Conservation (phyloP, 1,140 invertebrate species). For the Temnothorax longispinosus region DNA sequence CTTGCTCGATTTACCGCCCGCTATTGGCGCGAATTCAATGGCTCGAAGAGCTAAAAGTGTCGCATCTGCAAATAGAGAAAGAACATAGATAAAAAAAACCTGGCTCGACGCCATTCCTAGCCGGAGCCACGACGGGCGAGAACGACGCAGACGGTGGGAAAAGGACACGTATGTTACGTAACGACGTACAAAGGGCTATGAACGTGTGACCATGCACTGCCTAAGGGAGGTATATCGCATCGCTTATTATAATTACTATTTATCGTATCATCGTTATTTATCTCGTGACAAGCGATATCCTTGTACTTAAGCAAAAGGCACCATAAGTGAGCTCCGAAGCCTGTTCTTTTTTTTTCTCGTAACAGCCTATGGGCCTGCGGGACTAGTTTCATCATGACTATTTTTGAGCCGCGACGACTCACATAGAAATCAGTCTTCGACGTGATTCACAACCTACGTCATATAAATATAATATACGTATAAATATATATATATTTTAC, state of each 20-base stretch:
- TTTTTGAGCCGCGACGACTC: conserved; percentile 78
- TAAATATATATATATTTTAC: conserved; percentile 25
- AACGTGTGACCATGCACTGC: conserved; percentile 44
- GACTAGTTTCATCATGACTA: conserved; percentile 85
- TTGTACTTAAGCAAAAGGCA: conserved; percentile 81
- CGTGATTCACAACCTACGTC: conserved; percentile 59
- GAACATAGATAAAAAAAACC: conserved; percentile 70
- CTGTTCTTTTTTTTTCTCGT: conserved; percentile 37
- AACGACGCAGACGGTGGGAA: background rate
- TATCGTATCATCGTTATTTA: conserved; percentile 29
- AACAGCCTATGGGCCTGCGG: conserved; percentile 80
- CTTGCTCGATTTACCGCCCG: conserved; percentile 78
- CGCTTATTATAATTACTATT: conserved; percentile 53
- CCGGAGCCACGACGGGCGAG: background rate
- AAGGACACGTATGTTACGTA: conserved; percentile 34
- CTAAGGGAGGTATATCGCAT: conserved; percentile 46
- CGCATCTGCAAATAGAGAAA: conserved; percentile 83
- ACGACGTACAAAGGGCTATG: conserved; percentile 20
- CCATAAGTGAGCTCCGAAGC: conserved; percentile 77
- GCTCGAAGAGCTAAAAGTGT: conserved; percentile 80
- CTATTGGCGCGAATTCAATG: conserved; percentile 78
- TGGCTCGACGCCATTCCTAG: conserved; percentile 49
- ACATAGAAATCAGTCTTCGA: conserved; percentile 76
- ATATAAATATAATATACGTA: conserved; percentile 54
- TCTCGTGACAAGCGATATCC: conserved; percentile 51